Evolutionary conservation across 2,113 vertebrate species (phyloP).

Genomic region (Phoxinus phoxinus): DNA sequence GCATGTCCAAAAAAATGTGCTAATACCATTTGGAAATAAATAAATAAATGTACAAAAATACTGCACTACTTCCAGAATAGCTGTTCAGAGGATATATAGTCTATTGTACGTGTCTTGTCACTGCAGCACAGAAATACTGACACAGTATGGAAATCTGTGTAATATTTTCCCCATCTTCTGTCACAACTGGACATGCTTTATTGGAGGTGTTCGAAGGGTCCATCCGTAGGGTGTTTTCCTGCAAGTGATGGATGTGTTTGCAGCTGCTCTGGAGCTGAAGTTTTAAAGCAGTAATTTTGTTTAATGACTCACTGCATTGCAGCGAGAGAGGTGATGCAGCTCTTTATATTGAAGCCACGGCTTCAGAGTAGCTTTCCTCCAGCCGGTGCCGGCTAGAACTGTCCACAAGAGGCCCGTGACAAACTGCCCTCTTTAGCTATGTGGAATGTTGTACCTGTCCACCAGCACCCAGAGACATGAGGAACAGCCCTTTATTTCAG

Average conservation of each 20-base stretch:
- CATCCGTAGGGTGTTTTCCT: slow-evolving; percentile 42
- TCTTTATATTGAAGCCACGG: slow-evolving; percentile 13
- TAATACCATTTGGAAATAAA: not conserved
- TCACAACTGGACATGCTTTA: slow-evolving; percentile 46
- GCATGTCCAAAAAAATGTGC: not conserved
- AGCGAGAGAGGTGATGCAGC: slow-evolving; percentile 27
- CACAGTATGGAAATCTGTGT: slow-evolving; percentile 11
- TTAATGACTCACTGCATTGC: slow-evolving; percentile 63
- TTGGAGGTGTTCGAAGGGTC: slow-evolving; percentile 18
- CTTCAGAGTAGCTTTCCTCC: slow-evolving; percentile 6
- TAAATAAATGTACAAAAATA: not conserved
- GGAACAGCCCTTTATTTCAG: slow-evolving; percentile 54
- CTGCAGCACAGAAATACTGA: slow-evolving; percentile 11
- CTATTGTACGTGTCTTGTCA: not conserved
- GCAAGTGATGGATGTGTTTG: slow-evolving; percentile 63
- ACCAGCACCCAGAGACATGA: slow-evolving; percentile 56
- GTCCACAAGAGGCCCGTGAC: slow-evolving; percentile 61
- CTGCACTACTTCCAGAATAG: not conserved
- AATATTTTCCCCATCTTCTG: slow-evolving; percentile 35
- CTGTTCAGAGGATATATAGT: not conserved
- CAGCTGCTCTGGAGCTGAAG: slow-evolving; percentile 49
- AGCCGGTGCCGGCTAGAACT: slow-evolving; percentile 54
- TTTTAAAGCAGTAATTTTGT: slow-evolving; percentile 68
- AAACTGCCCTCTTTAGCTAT: slow-evolving; percentile 62
- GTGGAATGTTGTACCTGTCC: slow-evolving; percentile 59